Percentiles rank a stretch among this genome's conserved stretches.
phyloP scores from a whole-genome alignment of 2,113 vertebrate genomes.

The Lamprologus callipterus region DNA sequence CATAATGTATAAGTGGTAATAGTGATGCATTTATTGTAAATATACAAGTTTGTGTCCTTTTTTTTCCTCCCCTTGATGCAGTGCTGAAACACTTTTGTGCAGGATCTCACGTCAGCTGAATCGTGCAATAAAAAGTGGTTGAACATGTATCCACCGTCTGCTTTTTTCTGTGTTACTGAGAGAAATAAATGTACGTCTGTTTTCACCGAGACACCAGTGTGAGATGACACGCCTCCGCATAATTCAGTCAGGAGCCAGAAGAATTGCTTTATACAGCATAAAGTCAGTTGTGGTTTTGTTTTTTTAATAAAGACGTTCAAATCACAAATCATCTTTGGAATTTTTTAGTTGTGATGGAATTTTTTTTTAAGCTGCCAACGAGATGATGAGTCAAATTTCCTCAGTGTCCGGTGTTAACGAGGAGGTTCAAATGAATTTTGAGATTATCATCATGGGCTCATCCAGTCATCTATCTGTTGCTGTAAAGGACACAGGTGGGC shows the following conservation, averaged over 20 bases:
- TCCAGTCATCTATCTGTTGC: neutral
- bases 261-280: rapidly evolving
- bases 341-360: neutral
- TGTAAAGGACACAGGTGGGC: neutral
- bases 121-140: constrained; percentile 62
- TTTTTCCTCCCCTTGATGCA: constrained; percentile 4
- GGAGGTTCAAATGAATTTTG: neutral
- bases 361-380: neutral
- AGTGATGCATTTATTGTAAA: constrained; percentile 70
- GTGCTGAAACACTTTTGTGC: constrained; percentile 57
- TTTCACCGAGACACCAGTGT: neutral
- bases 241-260: neutral
- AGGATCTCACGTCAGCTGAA: constrained; percentile 47
- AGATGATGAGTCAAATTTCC: neutral
- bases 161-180: neutral
- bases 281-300: neutral
- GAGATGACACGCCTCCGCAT: rapidly evolving
- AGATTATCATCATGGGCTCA: neutral
- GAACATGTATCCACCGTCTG: neutral
- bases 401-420: neutral
- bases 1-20: constrained; percentile 71
- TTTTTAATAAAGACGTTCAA: neutral
- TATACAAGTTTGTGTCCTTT: constrained; percentile 23
- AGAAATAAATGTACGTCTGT: neutral
- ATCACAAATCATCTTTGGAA: neutral